These are phyloP conservation scores for Aldabrachelys gigantea DNA, from an alignment of 2,113 vertebrate genomes.

Conservation along the genomic window DNA sequence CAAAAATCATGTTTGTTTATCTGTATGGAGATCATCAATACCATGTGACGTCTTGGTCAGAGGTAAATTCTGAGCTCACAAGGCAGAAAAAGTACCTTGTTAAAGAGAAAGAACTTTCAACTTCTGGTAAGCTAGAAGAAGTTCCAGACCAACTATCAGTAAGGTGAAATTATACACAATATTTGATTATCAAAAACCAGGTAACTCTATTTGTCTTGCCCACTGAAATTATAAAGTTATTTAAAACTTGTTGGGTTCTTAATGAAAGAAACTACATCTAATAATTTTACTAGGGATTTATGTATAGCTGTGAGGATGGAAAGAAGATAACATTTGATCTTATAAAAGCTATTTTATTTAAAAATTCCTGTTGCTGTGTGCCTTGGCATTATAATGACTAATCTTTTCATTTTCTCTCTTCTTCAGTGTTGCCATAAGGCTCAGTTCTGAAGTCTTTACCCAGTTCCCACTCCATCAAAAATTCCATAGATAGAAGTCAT, in stretches of 20 bases:
- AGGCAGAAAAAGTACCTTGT: background rate
- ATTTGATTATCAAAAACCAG: conserved; percentile 18
- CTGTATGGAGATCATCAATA: background rate
- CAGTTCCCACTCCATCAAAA: background rate
- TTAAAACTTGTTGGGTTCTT: conserved; percentile 38
- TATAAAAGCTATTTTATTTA: conserved; percentile 49
- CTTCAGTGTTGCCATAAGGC: conserved; percentile 52
- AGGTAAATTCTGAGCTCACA: background rate
- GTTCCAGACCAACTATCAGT: conserved; percentile 7
- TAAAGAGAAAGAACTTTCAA: background rate
- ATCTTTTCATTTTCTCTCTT: conserved; percentile 68
- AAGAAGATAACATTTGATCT: conserved; percentile 40
- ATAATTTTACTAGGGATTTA: conserved; percentile 54
- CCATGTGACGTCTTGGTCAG: background rate
- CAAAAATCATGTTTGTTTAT: background rate
- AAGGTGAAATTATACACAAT: conserved; percentile 47
- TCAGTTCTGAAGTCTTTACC: background rate
- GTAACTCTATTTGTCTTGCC: background rate
- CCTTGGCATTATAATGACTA: conserved; percentile 64
- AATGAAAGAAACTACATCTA: conserved; percentile 56
- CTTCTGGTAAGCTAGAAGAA: background rate
- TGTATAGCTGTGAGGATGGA: background rate
- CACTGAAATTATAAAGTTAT: conserved; percentile 34
- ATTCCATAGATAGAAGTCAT: background rate
- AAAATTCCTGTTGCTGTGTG: conserved; percentile 61